Conservation (phyloP, 2,113 vertebrate genomes). For the Pachycephala philippinensis region DNA sequence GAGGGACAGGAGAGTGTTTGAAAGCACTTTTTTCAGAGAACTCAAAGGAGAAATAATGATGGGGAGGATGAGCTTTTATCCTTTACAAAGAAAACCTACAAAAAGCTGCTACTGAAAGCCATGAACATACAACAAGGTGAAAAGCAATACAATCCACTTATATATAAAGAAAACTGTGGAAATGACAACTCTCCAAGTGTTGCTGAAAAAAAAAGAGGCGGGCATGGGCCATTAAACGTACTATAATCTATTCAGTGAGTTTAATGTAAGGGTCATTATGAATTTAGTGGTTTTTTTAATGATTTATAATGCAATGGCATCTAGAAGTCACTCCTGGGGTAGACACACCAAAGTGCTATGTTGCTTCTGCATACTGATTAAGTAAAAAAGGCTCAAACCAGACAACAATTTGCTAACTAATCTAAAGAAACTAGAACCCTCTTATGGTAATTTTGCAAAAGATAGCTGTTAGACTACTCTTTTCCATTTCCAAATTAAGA, state of each 20-base stretch:
- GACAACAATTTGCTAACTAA: background rate
- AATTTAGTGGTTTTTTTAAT: background rate
- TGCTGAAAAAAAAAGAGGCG: background rate
- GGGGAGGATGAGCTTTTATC: background rate
- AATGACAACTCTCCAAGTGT: background rate
- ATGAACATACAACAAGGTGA: background rate
- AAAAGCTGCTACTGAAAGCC: background rate
- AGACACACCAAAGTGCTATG: background rate
- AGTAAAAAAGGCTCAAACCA: background rate
- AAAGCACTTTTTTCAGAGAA: background rate
- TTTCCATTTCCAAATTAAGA: background rate
- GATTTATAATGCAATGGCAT: background rate
- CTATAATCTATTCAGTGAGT: background rate
- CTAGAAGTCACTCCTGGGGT: background rate
- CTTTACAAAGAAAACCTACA: background rate
- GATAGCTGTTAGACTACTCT: background rate
- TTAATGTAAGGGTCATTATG: constrained; percentile 11
- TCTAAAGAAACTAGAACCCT: background rate
- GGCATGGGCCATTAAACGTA: background rate
- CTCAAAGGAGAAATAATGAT: background rate
- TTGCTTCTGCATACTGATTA: background rate
- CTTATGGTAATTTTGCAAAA: background rate
- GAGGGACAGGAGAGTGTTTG: background rate
- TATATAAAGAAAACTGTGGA: background rate
- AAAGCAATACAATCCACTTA: background rate